Evolutionary conservation across 2,888 invertebrate genomes (phyloP).

Genomic region (Troides aeacus): DNA sequence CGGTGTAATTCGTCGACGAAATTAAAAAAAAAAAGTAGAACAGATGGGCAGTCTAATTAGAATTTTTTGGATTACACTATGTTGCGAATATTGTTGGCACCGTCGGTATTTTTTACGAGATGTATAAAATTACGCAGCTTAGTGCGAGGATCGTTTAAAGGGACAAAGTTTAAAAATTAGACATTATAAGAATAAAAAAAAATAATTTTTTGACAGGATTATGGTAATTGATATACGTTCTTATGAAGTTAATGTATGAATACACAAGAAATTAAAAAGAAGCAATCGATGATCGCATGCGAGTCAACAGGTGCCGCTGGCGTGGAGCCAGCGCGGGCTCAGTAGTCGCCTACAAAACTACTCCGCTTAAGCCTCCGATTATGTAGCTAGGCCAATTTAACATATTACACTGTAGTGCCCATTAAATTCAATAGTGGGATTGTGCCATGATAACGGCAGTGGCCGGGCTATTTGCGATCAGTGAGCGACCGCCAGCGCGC

Average conservation of each 20-base stretch:
- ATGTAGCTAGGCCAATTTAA: slow-evolving; percentile 34
- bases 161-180: background rate
- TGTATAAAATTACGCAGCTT: slow-evolving; percentile 30
- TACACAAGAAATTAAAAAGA: slow-evolving; percentile 22
- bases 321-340: slow-evolving; percentile 43
- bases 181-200: background rate
- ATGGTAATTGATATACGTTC: background rate
- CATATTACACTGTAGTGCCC: slow-evolving; percentile 35
- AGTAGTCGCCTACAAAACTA: slow-evolving; percentile 42
- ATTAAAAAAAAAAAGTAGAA: slow-evolving; percentile 73
- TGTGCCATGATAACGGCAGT: slow-evolving; percentile 17
- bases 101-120: slow-evolving; percentile 43
- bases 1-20: slow-evolving; percentile 65
- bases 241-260: background rate
- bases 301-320: slow-evolving; percentile 67
- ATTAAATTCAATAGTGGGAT: slow-evolving; percentile 34
- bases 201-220: background rate
- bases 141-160: slow-evolving; percentile 3
- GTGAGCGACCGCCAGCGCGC: slow-evolving; percentile 14
- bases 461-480: slow-evolving; percentile 20
- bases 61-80: slow-evolving; percentile 73
- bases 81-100: slow-evolving; percentile 48
- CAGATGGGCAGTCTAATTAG: slow-evolving; percentile 75
- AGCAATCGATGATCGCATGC: slow-evolving; percentile 30
- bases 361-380: slow-evolving; percentile 40